Evolutionary conservation across 1,140 invertebrate species (phyloP), one percentile per base, ranked within the genome.

Genomic region (Portunus trituberculatus): DNA sequence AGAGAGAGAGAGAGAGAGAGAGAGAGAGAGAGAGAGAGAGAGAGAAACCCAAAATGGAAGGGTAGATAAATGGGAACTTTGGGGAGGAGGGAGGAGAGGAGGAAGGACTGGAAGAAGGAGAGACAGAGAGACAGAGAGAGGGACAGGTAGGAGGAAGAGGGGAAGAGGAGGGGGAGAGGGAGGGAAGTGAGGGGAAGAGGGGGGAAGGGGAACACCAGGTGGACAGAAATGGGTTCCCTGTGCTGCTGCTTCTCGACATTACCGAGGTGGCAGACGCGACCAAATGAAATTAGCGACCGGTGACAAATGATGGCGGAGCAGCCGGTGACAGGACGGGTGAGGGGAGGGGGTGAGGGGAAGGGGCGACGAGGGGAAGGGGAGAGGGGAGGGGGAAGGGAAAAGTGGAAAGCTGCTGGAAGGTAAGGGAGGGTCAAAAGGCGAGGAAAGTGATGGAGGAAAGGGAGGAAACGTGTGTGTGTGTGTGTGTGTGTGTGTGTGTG

Each of bases 271-370:
- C 94, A 95, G 94, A 95, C 94, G 52, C 91, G 91, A 93, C 94
- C 94, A 95, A 95, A 95, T 95, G 94, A 95, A 95, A 95, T 95
- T 95, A 95, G 94, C 94, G 94, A 59, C 46, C 94, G 94, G 94
- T 95, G 94, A 95, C 94, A 95, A 95, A 95, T 95, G 94, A 93
- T 93, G 91, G 94, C 39, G 91, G 25, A 84, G 87, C 94, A 93
- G 94, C 94, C 91, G 91, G 91, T 92, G 94, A 93, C 92, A 93
- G 59, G 48, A 87, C 4, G 52, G 59, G 86, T 31, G 46, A 28
- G 48, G 67, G 48, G 88, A 52, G 48, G 88, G 45, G 67, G 67
- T 32, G 48, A n/a, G 39, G 87, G 31, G 14, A 25, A 12, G 16
- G 89, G 46, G 29, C 3, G 93, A 45, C 28, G 59, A 48, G n/a